Base-by-base conservation (phyloP, 2,797 vertebrate genomes). In the Amniataba percoides region DNA sequence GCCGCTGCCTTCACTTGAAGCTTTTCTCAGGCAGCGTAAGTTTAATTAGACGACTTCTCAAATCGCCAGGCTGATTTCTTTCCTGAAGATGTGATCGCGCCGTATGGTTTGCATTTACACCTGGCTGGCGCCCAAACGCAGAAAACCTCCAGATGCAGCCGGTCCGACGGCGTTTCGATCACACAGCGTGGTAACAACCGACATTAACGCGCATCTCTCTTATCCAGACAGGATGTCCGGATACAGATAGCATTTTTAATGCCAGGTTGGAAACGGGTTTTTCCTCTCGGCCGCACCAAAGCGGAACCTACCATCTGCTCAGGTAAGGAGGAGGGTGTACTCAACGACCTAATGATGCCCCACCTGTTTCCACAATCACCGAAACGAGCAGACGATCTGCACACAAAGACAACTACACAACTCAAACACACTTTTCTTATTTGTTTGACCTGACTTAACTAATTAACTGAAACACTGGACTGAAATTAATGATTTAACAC, bases 281-380 rank as follows among this genome's bases (percentile, higher is more conserved):
- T 51, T 23, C 34, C 68, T 39, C 55, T 40, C 56, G 25, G 68
- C 14, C 45, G 25, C 19, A 6, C 58, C 53, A 18, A 46, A 21
- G 27, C 15, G 12, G 7, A 2, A 45, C 7, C 12, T 3, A 36
- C 42, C 60, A 64, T 64, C 62, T 59, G 62, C 34, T 58, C 16
- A 21, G 34, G 46, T 11, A 62, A 58, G 19, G 19, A 36, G 34
- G 2, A 15, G 23, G 10, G 36, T 43, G 34, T 7, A 66, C 62
- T 42, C 36, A 31, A 49, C 21, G 42, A 58, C 72, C 40, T 25
- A 21, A 55, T 69, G 49, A 61, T 39, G 39, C 48, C 58, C 45
- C 48, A 61, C 27, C 73, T 67, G 62, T 53, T 58, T 43, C 36
- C 27, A 61, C 48, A 31, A 5, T 43, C 45, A 19, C 49, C 9